phyloP scores from a whole-genome alignment of 2,113 vertebrate species.

The Orycteropus afer region DNA sequence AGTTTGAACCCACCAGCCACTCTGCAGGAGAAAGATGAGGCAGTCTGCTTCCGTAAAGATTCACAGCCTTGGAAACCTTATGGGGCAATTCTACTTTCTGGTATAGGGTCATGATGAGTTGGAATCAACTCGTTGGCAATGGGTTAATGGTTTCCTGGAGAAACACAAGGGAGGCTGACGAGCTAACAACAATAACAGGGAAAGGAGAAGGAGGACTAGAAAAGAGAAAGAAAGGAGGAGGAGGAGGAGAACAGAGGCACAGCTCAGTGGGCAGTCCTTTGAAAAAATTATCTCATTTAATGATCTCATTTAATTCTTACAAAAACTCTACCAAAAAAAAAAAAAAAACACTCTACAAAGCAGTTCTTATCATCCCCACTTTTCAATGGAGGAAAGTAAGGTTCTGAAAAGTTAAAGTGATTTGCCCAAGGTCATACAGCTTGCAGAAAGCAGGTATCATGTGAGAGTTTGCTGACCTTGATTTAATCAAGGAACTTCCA shows the following conservation, averaged over 20 bases:
- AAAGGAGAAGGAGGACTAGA: background rate
- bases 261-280: background rate
- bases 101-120: background rate
- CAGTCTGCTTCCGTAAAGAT: no score
- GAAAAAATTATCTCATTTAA: background rate
- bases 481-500: background rate
- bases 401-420: background rate
- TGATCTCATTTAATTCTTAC: background rate
- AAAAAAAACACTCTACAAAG: no score
- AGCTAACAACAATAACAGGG: background rate
- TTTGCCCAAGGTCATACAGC: background rate
- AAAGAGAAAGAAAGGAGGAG: background rate
- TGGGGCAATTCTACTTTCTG: background rate
- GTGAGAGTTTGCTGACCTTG: background rate
- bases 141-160: background rate
- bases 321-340: background rate
- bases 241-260: rapidly evolving
- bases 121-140: background rate
- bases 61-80: no score
- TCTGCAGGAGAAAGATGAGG: background rate
- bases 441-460: background rate
- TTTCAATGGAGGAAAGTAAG: background rate
- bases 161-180: background rate
- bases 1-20: background rate
- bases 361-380: background rate